Conservation (phyloP, 37 sponge, comb jelly and placozoan species). For the Bolinopsis microptera region DNA sequence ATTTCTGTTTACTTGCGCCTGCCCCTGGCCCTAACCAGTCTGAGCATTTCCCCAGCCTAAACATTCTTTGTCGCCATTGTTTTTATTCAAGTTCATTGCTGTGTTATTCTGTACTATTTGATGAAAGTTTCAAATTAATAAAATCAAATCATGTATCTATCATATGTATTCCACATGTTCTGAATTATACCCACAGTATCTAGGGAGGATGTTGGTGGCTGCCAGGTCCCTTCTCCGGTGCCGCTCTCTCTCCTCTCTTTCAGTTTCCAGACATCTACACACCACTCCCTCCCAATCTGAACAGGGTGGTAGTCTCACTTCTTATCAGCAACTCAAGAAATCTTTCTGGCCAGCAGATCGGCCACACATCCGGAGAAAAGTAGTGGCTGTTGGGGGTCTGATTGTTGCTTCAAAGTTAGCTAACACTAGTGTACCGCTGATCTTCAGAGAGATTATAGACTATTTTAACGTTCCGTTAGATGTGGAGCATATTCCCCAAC, state of each 20-base stretch:
- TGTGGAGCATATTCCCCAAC: not conserved
- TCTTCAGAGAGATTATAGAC: not conserved
- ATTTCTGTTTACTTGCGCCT: too few species aligned
- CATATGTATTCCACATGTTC: too few species aligned
- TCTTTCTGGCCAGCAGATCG: slow-evolving; percentile 40
- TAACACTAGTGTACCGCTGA: not conserved
- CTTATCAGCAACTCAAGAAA: slow-evolving; percentile 27
- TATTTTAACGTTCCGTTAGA: slow-evolving; percentile 14
- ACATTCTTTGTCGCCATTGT: too few species aligned
- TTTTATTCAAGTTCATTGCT: too few species aligned
- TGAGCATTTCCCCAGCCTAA: too few species aligned
- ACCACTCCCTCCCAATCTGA: not conserved
- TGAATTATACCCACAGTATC: too few species aligned
- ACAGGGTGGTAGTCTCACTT: not conserved
- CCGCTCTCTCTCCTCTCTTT: not conserved
- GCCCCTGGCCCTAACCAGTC: too few species aligned
- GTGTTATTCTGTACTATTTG: too few species aligned
- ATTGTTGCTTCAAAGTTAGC: slow-evolving; percentile 12
- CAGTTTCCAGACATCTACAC: not conserved
- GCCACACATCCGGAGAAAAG: slow-evolving; percentile 38
- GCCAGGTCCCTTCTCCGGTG: not conserved
- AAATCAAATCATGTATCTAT: too few species aligned
- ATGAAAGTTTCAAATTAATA: too few species aligned
- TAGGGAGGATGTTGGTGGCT: not conserved
- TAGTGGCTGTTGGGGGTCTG: slow-evolving; percentile 23